Evolutionary conservation across 2,888 invertebrate genomes (phyloP), one percentile per base, ranked within the genome.

Genomic region (Diarsia rubi): DNA sequence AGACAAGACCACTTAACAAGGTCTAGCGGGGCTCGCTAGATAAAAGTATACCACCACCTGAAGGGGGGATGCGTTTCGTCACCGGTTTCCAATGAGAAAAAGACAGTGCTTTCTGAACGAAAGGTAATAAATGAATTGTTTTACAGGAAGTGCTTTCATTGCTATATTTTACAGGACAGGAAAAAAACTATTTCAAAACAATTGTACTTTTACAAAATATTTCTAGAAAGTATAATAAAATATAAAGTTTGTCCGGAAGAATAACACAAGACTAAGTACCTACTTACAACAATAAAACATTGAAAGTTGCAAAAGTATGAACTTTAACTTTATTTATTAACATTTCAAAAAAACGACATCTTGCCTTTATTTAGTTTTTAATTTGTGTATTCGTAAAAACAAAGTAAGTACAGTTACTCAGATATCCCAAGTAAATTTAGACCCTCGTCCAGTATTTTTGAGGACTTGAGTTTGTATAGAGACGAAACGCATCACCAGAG

Each of bases 401-500:
- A 6, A 16, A 21, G n/a, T 16, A 37, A 12, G 6, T 42, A 57
- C 0, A 37, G 6, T 6, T n/a, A n/a, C n/a, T n/a, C n/a, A 14
- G 2, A 0, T 8, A 59, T 11, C 12, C 0, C 12, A n/a, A n/a
- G 16, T 11, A 47, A 63, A 57, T 57, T 64, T 70, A 9, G 31
- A 31, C 42, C 11, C 27, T 62, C 16, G 42, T 47, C 76, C 63
- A 49, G 44, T 57, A 3, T 49, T 31, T 45, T 54, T 52, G n/a
- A 21, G 31, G 27, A 31, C 69, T 47, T 6, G 12, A 44, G 14
- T 63, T 47, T n/a, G 4, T 11, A 14, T 3, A 31, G 24, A n/a
- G 69, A 81, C 78, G 82, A 81, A 81, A 81, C 82, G 78, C 82
- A 82, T 78, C 68, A 52, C 68, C 78, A 66, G 63, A 27, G 54